Evolutionary conservation across 2,888 invertebrate genomes (phyloP), one percentile per base, ranked within the genome.

Genomic region (Agapostemon virescens): DNA sequence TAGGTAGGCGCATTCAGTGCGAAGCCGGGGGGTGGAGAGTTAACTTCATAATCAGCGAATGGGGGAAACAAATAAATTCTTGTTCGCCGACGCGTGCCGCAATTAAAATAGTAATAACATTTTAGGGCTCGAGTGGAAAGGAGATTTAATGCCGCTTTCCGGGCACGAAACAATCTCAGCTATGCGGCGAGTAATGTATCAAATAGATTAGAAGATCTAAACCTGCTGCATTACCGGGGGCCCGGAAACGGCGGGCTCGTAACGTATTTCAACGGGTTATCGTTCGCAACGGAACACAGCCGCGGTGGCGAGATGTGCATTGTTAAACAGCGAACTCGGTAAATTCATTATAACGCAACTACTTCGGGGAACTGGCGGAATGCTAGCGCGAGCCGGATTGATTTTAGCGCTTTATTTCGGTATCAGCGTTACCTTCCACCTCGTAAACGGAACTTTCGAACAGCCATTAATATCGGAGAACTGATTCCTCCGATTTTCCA

Each of bases 261-360:
- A 85, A 87, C 86, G 80, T 86, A 86, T 87, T 87, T 86, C 85
- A 86, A 81, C 82, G 74, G 85, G 87, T 86, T 86, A 86, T 86
- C 86, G 87, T 87, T 83, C 75, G 84, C 77, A 69, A 75, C 72
- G 82, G 81, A 85, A 85, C 86, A 86, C 63, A 79, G 73, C 77
- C 79, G 58, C 74, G 82, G 72, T 84, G 84, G 76, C 77, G 77
- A 86, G 87, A 87, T 84, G 86, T 81, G 83, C 84, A 87, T 85
- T 87, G 86, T 87, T 86, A 86, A 87, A 83, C 75, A 84, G 81
- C 82, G 81, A 77, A 81, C 84, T 81, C 82, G 79, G 81, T 86
- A 87, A 86, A 86, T 86, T 83, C 86, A 83, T 86, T 87, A 87
- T 80, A 77, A 81, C 76, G 78, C 79, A 68, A 82, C 80, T 81